These are phyloP conservation scores for Proisotoma minuta DNA, from an alignment of 2,888 invertebrate genomes.

Conservation along the genomic window DNA sequence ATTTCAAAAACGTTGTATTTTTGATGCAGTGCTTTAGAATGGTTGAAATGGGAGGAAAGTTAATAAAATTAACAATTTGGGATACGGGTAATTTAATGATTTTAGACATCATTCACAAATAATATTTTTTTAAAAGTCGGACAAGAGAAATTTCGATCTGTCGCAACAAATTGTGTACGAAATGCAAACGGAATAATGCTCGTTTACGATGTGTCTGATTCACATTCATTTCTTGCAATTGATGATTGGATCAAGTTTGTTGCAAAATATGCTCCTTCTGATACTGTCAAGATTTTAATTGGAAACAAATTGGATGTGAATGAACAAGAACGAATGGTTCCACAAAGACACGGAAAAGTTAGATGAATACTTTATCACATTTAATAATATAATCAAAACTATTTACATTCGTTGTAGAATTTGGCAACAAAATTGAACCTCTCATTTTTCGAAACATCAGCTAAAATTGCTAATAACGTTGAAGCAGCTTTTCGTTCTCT, in stretches of 20 bases:
- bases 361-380: conserved; percentile 3
- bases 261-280: conserved; percentile 27
- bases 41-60: conserved; percentile 39
- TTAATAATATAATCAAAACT: neutral
- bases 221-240: conserved; percentile 32
- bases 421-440: conserved; percentile 19
- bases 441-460: conserved; percentile 35
- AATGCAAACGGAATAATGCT: conserved; percentile 42
- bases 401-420: conserved; percentile 2
- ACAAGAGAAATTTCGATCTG: conserved; percentile 40
- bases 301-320: conserved; percentile 44
- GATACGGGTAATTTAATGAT: neutral
- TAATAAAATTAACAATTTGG: conserved; percentile 35
- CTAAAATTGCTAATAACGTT: conserved; percentile 31
- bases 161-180: conserved; percentile 42
- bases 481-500: conserved; percentile 35
- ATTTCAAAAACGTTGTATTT: conserved; percentile 7
- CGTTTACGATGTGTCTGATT: conserved; percentile 42
- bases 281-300: conserved; percentile 36
- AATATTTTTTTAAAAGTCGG: conserved; percentile 32
- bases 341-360: conserved; percentile 38
- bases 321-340: conserved; percentile 24
- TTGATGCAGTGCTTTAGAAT: conserved; percentile 30
- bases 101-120: neutral
- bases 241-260: conserved; percentile 41